phyloP scores from a whole-genome alignment of 2,888 invertebrate species.

The Hesperia comma region DNA sequence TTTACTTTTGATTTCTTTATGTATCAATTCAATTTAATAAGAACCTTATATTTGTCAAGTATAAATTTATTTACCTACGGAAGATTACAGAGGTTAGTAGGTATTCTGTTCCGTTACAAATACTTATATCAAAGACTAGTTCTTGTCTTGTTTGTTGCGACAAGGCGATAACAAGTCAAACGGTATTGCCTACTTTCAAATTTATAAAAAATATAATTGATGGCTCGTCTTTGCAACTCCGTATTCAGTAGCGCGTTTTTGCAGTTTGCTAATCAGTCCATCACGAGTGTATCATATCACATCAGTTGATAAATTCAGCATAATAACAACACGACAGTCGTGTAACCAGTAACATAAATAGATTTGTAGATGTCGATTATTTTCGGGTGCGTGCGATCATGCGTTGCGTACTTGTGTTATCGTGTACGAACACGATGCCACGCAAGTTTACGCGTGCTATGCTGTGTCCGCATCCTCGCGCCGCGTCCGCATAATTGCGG shows the following conservation, averaged over 20 bases:
- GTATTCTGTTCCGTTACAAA: no score
- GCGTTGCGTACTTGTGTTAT: neutral
- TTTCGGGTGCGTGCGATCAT: constrained; percentile 22
- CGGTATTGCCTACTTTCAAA: neutral
- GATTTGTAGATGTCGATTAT: constrained; percentile 11
- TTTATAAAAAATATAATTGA: neutral
- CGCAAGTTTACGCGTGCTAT: neutral
- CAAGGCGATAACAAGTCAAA: neutral
- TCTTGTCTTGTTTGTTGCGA: no score
- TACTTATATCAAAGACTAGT: no score
- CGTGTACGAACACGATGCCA: constrained; percentile 14
- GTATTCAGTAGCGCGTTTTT: neutral
- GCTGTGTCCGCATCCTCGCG: constrained; percentile 16
- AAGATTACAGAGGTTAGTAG: no score
- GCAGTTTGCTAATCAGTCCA: neutral
- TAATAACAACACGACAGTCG: constrained; percentile 4
- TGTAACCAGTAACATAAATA: constrained; percentile 6
- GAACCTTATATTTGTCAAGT: no score
- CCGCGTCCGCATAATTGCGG: constrained; percentile 30
- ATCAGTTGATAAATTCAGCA: neutral
- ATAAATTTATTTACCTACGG: no score
- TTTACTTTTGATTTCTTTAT: no score
- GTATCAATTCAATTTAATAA: no score
- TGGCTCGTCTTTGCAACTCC: neutral
- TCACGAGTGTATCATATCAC: neutral